Conservation (phyloP, 2,113 vertebrate species). For the Picathartes gymnocephalus region DNA sequence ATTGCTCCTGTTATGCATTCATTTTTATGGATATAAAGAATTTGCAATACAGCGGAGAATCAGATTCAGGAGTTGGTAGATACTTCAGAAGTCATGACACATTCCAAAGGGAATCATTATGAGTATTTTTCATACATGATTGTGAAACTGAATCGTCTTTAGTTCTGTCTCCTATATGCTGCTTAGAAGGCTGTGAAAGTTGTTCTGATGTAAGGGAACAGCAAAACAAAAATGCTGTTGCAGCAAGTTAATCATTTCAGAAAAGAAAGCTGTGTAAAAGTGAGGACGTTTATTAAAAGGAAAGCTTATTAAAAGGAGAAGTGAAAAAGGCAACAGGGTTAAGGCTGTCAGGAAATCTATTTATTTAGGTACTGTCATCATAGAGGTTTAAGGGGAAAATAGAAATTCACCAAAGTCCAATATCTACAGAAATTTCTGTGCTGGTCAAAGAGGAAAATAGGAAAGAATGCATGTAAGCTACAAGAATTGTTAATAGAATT, state of each 20-base stretch:
- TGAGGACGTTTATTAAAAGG: background rate
- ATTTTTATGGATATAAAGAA: background rate
- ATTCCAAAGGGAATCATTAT: background rate
- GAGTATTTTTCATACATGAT: background rate
- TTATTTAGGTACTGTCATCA: background rate
- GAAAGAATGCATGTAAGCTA: background rate
- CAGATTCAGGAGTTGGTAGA: background rate
- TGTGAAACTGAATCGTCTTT: background rate
- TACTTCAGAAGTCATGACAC: background rate
- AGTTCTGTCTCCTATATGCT: background rate
- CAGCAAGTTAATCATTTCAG: background rate
- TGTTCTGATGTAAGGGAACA: background rate
- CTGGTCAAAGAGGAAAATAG: background rate
- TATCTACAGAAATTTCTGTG: background rate
- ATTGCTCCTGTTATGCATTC: background rate
- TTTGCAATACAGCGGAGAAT: background rate
- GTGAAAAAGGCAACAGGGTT: background rate
- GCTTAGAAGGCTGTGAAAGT: background rate
- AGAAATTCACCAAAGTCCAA: background rate
- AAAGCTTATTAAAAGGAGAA: background rate
- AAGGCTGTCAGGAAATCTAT: background rate
- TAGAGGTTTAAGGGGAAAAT: background rate
- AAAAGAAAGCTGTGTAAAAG: background rate
- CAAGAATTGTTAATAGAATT: background rate
- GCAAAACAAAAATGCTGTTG: background rate